A percentile compares a stretch with the other conserved stretches of the same genome.
These are phyloP conservation scores for Astropecten irregularis DNA, from an alignment of 53 echinoderm and acorn worm genomes.

Conservation along the genomic window DNA sequence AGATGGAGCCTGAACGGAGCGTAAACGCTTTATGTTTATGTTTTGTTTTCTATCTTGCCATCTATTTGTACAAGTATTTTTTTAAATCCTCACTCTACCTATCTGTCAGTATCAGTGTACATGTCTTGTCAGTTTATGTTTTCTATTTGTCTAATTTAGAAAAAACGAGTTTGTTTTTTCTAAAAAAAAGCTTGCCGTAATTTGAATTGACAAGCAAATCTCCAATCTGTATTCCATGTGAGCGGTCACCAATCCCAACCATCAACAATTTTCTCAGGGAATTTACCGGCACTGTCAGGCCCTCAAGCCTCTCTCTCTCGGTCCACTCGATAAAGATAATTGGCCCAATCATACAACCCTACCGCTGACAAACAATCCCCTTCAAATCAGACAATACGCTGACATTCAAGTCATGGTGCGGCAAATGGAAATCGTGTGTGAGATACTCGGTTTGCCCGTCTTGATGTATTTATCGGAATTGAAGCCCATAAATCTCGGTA, in stretches of 20 bases:
- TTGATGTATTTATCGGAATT: slow-evolving; percentile 25
- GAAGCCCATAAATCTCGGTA: slow-evolving; percentile 25
- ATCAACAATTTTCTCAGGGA: slow-evolving; percentile 12
- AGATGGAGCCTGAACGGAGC: too few species aligned
- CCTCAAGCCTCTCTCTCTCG: not conserved
- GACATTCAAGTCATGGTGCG: too few species aligned
- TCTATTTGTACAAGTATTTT: too few species aligned
- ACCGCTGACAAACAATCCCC: not conserved
- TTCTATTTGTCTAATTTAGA: too few species aligned
- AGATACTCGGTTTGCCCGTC: slow-evolving; percentile 24
- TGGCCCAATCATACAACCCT: slow-evolving; percentile 5
- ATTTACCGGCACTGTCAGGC: not conserved
- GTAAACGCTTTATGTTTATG: too few species aligned
- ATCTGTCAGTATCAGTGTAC: too few species aligned
- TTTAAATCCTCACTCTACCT: too few species aligned
- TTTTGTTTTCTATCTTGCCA: too few species aligned
- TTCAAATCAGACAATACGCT: not conserved
- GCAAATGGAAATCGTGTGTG: slow-evolving; percentile 2
- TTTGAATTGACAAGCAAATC: too few species aligned
- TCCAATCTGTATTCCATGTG: not conserved
- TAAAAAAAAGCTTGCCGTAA: too few species aligned
- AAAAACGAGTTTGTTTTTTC: too few species aligned
- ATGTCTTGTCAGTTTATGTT: too few species aligned
- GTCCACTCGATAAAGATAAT: slow-evolving; percentile 17
- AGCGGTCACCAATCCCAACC: not conserved